Base-by-base conservation (phyloP, 1,140 invertebrate species). In the Pseudoatta argentina region DNA sequence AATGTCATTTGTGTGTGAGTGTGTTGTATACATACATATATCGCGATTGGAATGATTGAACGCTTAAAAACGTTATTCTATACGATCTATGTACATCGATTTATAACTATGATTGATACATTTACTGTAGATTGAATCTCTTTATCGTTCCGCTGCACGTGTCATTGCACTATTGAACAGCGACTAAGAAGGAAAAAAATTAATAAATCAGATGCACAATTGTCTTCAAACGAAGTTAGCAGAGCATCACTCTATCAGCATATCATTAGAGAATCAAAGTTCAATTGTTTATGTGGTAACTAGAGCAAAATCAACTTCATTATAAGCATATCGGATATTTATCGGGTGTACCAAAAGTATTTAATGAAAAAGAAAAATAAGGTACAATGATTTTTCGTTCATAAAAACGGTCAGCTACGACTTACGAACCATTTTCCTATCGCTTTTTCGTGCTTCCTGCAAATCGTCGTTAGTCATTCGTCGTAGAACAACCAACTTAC, bases 181-280 rank as follows among this genome's bases (percentile, higher is more conserved):
- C 30, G 61, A 59, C 30, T 44, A 24, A 16, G 24, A 12, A 44
- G 8, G 3, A 48, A 63, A 24, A 24, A 89, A 87, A 72, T 39
- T 61, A 53, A 87, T 83, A 87, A 82, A 89, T 89, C 78, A 75
- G 55, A 89, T 61, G 71, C 51, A 78, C 88, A 89, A 89, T 89
- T 89, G 77, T 55, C 66, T 78, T 39, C 73, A 44, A 48, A 30
- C 59, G 76, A 85, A 88, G 91, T 92, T 91, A 93, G 91, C 92
- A 87, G 91, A 92, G 91, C 91, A 87, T 92, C 87, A 92, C 91
- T 87, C 86, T 64, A 92, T 92, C 91, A 92, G 88, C 89, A 92
- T 92, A 92, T 86, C 85, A 92, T 83, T 93, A 92, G 63, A 85
- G 89, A 77, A 88, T 91, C 91, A 91, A 87, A 90, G 63, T 69